Percentiles rank a stretch among this genome's conserved stretches.
These are phyloP conservation scores for Heliconius hortense DNA, from an alignment of 2,888 invertebrate species.

Conservation along the genomic window DNA sequence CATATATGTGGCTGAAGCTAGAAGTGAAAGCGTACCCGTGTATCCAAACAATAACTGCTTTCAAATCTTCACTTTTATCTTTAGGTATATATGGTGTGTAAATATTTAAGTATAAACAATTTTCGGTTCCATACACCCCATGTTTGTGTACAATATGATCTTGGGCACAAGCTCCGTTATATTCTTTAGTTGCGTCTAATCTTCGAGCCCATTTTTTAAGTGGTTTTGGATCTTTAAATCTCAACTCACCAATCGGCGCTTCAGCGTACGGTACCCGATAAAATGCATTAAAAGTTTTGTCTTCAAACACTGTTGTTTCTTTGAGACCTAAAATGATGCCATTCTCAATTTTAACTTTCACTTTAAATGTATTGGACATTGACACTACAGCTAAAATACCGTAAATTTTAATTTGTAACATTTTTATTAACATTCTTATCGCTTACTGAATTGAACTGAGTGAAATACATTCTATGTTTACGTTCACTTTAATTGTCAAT, in stretches of 20 bases:
- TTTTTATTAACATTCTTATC: slow-evolving; percentile 37
- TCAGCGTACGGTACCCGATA: slow-evolving; percentile 72
- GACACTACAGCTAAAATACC: slow-evolving; percentile 47
- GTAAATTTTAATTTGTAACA: slow-evolving; percentile 48
- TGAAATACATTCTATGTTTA: slow-evolving; percentile 31
- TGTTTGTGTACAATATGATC: slow-evolving; percentile 71
- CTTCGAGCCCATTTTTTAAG: slow-evolving; percentile 72
- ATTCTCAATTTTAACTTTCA: slow-evolving; percentile 61
- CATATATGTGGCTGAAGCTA: slow-evolving; percentile 72
- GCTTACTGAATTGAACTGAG: slow-evolving; percentile 12
- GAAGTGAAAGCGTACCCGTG: slow-evolving; percentile 73
- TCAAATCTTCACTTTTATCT: slow-evolving; percentile 43
- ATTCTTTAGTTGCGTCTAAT: slow-evolving; percentile 80
- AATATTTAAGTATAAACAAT: slow-evolving; percentile 87
- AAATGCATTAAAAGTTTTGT: slow-evolving; percentile 62
- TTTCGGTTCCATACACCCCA: slow-evolving; percentile 74
- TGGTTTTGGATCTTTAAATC: slow-evolving; percentile 68
- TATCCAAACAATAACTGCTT: slow-evolving; percentile 69
- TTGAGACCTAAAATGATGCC: slow-evolving; percentile 60
- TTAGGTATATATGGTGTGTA: slow-evolving; percentile 80
- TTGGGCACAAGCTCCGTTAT: slow-evolving; percentile 83
- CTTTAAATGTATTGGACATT: slow-evolving; percentile 44
- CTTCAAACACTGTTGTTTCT: slow-evolving; percentile 57
- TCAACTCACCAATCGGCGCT: slow-evolving; percentile 59
- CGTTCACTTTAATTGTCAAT: slow-evolving; percentile 10